phyloP scores from a whole-genome alignment of 2,888 invertebrate genomes.

The Epirrhoe tristata region DNA sequence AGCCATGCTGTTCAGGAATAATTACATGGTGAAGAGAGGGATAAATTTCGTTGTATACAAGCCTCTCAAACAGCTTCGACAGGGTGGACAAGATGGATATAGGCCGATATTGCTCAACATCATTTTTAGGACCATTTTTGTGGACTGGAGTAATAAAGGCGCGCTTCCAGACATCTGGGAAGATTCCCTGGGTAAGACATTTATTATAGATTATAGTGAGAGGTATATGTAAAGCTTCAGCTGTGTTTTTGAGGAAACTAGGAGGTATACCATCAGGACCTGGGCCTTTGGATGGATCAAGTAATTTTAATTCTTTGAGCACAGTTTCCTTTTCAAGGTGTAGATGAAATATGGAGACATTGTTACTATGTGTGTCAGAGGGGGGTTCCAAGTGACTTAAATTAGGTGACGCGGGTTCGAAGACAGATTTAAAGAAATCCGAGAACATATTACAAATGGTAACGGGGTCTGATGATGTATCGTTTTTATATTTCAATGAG shows the following conservation, averaged over 20 bases:
- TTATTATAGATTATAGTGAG: neutral
- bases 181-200: too few species aligned
- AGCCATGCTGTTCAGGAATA: too few species aligned
- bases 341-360: neutral
- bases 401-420: neutral
- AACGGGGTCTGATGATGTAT: neutral
- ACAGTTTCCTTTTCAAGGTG: neutral
- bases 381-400: too few species aligned
- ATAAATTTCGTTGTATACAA: too few species aligned
- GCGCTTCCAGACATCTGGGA: too few species aligned
- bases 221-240: neutral
- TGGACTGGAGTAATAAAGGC: too few species aligned
- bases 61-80: too few species aligned
- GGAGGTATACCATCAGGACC: neutral
- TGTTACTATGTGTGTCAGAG: neutral
- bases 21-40: too few species aligned
- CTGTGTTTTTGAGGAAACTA: neutral
- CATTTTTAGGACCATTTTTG: too few species aligned
- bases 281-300: neutral
- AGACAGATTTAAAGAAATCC: neutral
- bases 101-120: too few species aligned
- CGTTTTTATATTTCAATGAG: neutral
- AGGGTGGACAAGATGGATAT: too few species aligned
- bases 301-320: neutral
- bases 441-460: slow-evolving; percentile 3